Base-by-base conservation (phyloP, 2,113 vertebrate species). In the Spea bombifrons region DNA sequence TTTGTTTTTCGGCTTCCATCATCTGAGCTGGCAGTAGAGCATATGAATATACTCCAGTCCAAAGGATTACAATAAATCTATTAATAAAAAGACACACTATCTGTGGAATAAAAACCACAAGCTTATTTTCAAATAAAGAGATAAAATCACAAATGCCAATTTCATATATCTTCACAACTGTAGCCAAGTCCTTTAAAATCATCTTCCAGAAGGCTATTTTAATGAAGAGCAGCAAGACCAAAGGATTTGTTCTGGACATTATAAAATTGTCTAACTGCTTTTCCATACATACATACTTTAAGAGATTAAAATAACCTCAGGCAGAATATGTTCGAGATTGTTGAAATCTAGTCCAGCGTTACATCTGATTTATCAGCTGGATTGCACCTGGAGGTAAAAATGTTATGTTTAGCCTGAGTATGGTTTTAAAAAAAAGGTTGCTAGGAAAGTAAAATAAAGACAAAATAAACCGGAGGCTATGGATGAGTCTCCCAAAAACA, bases 241-340 rank as follows among this genome's bases (percentile, higher is more conserved):
- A n/a, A 61, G 75, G 67, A 70, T 77, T 76, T 77, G 12, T 77
- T 77, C 55, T 15, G 46, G 46, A 77, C 66, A 13, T 55, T 45
- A 53, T 49, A 48, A 67, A 75, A 15, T 66, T 15, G 30, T 66
- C 48, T 53, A 52, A 77, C 44, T 67, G 45, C 53, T 77, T 70
- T 76, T 63, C 53, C 55, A 50, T 77, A 67, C 75, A 50, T 77
- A 67, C 75, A 77, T 70, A 70, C 53, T 70, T 77, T 70, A 43
- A 71, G 63, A 64, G 63, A 77, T 77, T 30, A 77, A 70, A 59
- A 77, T 63, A 61, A 43, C 75, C 75, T 43, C 15, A 61, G 67
- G 75, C 75, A 63, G 13, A 50, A 61, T 77, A 44, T 70, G 66
- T 70, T 70, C 66, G 61, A n/a, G 17, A 70, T 70, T 70, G 44